A percentile compares a stretch with the other conserved stretches of the same genome.
Evolutionary conservation across 2,888 invertebrate genomes (phyloP).

Genomic region (Cordilura impudica): DNA sequence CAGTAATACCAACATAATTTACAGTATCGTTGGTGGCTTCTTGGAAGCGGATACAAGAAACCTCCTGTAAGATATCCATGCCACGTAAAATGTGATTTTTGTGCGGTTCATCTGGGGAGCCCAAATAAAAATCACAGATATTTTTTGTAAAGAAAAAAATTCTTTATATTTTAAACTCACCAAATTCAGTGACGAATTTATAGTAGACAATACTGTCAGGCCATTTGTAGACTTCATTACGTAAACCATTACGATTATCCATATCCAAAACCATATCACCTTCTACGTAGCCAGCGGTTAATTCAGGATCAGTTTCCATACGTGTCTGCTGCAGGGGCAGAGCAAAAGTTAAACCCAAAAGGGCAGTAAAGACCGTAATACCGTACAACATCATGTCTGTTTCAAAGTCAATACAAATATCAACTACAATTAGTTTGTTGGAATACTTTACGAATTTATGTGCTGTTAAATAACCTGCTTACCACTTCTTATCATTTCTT

Average conservation of each 20-base stretch:
- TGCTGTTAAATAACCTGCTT: background rate
- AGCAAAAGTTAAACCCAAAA: constrained; percentile 11
- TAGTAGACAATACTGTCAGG: constrained; percentile 84
- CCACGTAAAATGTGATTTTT: constrained; percentile 82
- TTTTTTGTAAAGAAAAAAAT: background rate
- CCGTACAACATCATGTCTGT: constrained; percentile 31
- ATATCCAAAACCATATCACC: constrained; percentile 86
- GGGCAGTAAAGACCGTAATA: background rate
- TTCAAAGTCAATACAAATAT: background rate
- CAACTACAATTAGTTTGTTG: constrained; percentile 1
- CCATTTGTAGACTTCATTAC: constrained; percentile 81
- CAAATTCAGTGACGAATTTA: constrained; percentile 78
- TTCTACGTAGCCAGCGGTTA: constrained; percentile 85
- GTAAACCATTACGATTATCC: constrained; percentile 80
- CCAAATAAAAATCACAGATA: background rate
- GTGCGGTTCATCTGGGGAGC: constrained; percentile 78
- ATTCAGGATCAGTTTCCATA: constrained; percentile 82
- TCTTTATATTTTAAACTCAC: constrained; percentile 18
- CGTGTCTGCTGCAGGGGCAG: constrained; percentile 19
- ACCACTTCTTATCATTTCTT: constrained; percentile 1
- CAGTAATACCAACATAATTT: constrained; percentile 70
- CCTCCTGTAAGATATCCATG: constrained; percentile 84
- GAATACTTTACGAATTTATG: background rate
- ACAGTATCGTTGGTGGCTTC: constrained; percentile 78
- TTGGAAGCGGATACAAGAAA: constrained; percentile 85